Conservation (phyloP, 2,888 invertebrate species). For the Lepidonotus clava region DNA sequence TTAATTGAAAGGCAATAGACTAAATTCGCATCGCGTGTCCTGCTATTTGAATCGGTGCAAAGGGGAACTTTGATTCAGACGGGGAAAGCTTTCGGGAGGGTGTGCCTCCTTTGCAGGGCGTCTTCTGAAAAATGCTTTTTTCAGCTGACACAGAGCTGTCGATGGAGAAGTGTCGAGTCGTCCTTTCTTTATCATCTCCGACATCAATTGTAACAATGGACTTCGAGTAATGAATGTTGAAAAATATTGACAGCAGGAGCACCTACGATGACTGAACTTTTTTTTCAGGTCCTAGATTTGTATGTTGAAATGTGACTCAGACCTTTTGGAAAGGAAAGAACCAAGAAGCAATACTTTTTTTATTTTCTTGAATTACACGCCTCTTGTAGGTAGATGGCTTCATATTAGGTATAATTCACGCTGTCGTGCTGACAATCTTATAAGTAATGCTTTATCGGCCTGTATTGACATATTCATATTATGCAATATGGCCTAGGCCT, state of each 20-base stretch:
- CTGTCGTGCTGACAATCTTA: too few species aligned
- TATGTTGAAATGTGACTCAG: slow-evolving; percentile 38
- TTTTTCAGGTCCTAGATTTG: slow-evolving; percentile 8
- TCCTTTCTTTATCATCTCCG: slow-evolving; percentile 27
- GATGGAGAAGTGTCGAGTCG: slow-evolving; percentile 8
- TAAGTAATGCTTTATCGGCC: too few species aligned
- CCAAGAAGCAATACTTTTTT: too few species aligned
- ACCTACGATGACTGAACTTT: not conserved
- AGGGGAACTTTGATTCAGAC: slow-evolving; percentile 40
- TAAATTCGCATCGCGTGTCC: slow-evolving; percentile 49
- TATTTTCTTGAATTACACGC: too few species aligned
- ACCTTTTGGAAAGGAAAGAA: not conserved
- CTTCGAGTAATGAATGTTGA: slow-evolving; percentile 48
- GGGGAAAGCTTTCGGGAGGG: not conserved
- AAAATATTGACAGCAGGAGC: slow-evolving; percentile 46
- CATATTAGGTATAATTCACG: too few species aligned
- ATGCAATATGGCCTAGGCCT: too few species aligned
- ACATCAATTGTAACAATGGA: slow-evolving; percentile 43
- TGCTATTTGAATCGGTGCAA: slow-evolving; percentile 45
- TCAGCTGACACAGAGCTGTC: slow-evolving; percentile 14
- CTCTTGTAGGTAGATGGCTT: too few species aligned
- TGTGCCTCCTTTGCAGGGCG: not conserved
- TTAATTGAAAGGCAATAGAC: slow-evolving; percentile 52
- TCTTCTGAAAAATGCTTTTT: not conserved
- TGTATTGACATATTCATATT: too few species aligned